phyloP scores from a whole-genome alignment of 1,140 invertebrate genomes.

The Hycleus phaleratus region DNA sequence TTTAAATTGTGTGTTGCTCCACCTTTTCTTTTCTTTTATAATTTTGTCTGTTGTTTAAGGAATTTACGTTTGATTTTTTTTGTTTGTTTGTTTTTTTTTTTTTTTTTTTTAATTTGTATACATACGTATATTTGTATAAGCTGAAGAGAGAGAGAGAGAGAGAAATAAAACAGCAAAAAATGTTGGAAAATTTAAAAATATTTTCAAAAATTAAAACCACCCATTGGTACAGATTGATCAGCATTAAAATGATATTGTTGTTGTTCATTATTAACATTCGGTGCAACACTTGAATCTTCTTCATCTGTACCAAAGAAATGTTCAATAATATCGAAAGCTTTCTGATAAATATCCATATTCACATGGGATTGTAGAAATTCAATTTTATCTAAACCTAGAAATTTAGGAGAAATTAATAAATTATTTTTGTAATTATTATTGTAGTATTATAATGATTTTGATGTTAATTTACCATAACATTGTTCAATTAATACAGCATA shows the following conservation, averaged over 20 bases:
- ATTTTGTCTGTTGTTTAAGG: too few species aligned
- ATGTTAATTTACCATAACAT: conserved; percentile 73
- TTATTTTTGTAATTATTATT: neutral
- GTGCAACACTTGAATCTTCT: conserved; percentile 77
- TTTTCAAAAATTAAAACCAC: conserved; percentile 66
- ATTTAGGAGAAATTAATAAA: conserved; percentile 14
- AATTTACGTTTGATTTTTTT: too few species aligned
- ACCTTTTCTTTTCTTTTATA: too few species aligned
- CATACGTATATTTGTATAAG: too few species aligned
- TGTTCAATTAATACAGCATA: conserved; percentile 92
- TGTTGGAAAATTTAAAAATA: too few species aligned
- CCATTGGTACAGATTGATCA: conserved; percentile 65
- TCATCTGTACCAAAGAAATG: conserved; percentile 89
- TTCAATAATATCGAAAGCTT: conserved; percentile 94
- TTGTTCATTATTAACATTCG: conserved; percentile 65
- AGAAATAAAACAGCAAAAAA: too few species aligned
- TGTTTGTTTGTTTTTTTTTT: too few species aligned
- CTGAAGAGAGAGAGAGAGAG: too few species aligned
- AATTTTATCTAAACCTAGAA: conserved; percentile 89
- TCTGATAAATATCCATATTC: conserved; percentile 93
- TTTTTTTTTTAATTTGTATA: too few species aligned
- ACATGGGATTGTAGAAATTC: conserved; percentile 95
- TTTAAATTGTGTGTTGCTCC: too few species aligned
- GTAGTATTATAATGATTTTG: neutral
- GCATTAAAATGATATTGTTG: conserved; percentile 71